Evolutionary conservation across 37 sponge, comb jelly and placozoan species (phyloP), one percentile per base, ranked within the genome.

Genomic region (Aphrocallistes beatrix): DNA sequence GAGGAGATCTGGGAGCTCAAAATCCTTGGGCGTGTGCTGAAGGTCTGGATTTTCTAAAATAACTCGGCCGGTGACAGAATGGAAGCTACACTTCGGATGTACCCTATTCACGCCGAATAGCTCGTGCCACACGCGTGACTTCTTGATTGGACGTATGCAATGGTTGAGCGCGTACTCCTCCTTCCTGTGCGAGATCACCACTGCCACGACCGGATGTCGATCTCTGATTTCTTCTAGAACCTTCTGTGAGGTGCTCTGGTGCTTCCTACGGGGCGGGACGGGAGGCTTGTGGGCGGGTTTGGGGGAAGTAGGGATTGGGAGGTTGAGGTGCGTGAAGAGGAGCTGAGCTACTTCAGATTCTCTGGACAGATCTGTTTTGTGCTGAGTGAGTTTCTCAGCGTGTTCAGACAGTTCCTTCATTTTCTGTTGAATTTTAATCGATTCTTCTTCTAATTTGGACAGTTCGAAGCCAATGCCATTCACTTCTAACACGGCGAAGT

Each of bases 1-100:
- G 23, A 38, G 1, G 3, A 37, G 51, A 8, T 36, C 84, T 1
- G 88, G 85, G 37, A 99, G 87, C 19, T 89, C 51, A 40, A 92
- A 99, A 37, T 92, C 91, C 39, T 92, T 99, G 30, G 96, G 94
- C 3, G 94, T 92, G 51, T 91, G 95, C 75, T 99, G 99, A 0
- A 99, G 84, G 83, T 90, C 92, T 13, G 99, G 99, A 36, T 93
- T 87, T 34, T 90, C 81, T 17, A 93, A 36, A 36, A 89, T 75
- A 25, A 99, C 90, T 32, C 99, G 51, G 3, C 99, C 99, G 23
- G 99, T 99, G 0, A 94, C 92, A 28, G 96, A 93, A 84, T 99
- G 93, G 19, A 87, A 82, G 0, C 88, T 90, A 38, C 88, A 88
- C 0, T 49, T 87, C 42, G 90, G 45, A 50, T 94, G 87, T 0